phyloP scores from a whole-genome alignment of 35 echinoderm and acorn worm species.

The Lytechinus pictus region DNA sequence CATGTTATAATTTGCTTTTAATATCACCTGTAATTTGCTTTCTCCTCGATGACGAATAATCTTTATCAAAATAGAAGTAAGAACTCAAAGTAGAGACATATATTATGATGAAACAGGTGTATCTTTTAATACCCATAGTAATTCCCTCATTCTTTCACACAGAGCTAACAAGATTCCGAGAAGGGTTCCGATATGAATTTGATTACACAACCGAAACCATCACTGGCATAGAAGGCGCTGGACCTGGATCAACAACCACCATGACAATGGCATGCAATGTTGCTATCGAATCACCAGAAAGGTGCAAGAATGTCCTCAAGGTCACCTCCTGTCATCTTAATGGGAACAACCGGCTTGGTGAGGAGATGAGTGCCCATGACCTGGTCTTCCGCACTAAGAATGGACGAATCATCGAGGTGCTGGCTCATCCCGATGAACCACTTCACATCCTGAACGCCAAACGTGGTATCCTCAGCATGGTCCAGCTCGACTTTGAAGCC shows the following conservation, averaged over 20 bases:
- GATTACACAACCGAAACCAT: not conserved
- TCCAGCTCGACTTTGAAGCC: conserved; percentile 67
- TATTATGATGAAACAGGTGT: too few relatives aligned
- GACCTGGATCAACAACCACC: not conserved
- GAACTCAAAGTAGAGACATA: too few relatives aligned
- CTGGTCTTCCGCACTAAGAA: conserved; percentile 59
- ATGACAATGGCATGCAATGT: conserved; percentile 20
- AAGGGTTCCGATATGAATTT: not conserved
- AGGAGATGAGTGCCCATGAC: conserved; percentile 66
- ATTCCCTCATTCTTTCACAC: not conserved
- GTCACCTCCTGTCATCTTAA: not conserved
- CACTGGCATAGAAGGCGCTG: not conserved
- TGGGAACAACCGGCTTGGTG: conserved; percentile 33
- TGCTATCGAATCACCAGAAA: conserved; percentile 11
- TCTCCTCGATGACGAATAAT: too few relatives aligned
- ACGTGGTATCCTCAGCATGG: conserved; percentile 81
- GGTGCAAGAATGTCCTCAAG: conserved; percentile 40
- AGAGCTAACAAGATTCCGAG: conserved; percentile 12
- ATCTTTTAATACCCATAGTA: too few relatives aligned
- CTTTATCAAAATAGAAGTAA: too few relatives aligned
- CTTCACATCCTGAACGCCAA: conserved; percentile 78
- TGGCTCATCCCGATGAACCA: conserved; percentile 72
- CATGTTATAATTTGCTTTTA: too few relatives aligned
- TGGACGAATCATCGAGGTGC: conserved; percentile 65
- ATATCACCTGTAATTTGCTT: too few relatives aligned